Conservation (phyloP, 2,113 vertebrate genomes). For the Odontesthes bonariensis region DNA sequence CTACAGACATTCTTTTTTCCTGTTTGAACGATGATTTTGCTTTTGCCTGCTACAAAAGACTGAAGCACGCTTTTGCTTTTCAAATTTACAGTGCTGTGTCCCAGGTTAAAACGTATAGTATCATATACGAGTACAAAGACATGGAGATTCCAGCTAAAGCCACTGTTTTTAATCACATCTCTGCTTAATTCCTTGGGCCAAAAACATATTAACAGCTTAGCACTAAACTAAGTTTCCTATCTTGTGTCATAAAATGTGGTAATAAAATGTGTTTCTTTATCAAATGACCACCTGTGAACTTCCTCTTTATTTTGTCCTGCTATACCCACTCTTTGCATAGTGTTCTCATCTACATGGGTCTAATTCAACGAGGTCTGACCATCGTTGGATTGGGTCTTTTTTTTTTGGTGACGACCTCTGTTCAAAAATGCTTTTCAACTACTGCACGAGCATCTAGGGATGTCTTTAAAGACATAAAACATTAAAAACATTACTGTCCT, state of each 20-base stretch:
- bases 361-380: background rate
- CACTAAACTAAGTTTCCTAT: no score
- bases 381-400: background rate
- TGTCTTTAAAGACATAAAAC: no score
- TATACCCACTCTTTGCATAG: background rate
- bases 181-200: background rate
- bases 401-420: background rate
- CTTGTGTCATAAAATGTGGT: background rate
- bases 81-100: conserved; percentile 25
- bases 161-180: conserved; percentile 10
- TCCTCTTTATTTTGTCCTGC: background rate
- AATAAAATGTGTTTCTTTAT: no score
- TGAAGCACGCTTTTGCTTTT: conserved; percentile 18
- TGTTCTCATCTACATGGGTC: background rate
- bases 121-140: background rate
- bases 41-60: no score
- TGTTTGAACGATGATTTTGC: no score
- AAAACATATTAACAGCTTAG: background rate
- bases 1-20: no score
- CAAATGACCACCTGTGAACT: no score
- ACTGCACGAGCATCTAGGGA: no score
- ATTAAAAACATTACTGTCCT: no score
- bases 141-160: background rate
- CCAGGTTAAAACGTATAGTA: background rate
- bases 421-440: background rate